Conservation (phyloP, 2,888 invertebrate species). For the Pterobdella sp. region DNA sequence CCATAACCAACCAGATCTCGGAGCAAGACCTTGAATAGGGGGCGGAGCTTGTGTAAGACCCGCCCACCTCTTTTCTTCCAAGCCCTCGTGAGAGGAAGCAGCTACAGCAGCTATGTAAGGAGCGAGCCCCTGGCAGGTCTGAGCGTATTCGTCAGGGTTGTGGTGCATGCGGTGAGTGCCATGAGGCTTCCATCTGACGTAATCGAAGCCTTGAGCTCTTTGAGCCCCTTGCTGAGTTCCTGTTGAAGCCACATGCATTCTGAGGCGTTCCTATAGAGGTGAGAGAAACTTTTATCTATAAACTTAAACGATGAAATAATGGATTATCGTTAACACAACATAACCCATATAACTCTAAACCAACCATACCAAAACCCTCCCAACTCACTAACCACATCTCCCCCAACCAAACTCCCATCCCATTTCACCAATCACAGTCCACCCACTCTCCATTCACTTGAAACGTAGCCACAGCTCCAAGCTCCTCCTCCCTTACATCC, state of each 20-base stretch:
- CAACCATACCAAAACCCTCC: no score
- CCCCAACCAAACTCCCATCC: no score
- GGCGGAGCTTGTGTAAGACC: constrained; percentile 33
- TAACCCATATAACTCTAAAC: no score
- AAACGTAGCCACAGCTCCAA: neutral
- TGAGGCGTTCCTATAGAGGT: constrained; percentile 31
- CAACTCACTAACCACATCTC: no score
- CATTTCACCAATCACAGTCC: no score
- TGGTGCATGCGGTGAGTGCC: constrained; percentile 33
- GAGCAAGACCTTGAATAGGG: constrained; percentile 22
- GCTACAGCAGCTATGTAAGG: constrained; percentile 34
- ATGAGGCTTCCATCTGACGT: constrained; percentile 37
- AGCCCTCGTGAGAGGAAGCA: constrained; percentile 33
- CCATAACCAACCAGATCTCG: constrained; percentile 25
- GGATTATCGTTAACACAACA: no score
- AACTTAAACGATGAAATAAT: no score
- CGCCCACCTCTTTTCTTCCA: constrained; percentile 37
- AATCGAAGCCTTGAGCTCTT: constrained; percentile 37
- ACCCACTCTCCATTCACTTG: neutral
- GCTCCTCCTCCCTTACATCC: neutral
- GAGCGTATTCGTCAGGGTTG: constrained; percentile 33
- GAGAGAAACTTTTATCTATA: neutral
- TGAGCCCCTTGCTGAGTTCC: constrained; percentile 26
- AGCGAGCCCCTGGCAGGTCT: constrained; percentile 31
- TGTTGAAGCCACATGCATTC: constrained; percentile 25